Conservation (phyloP, 2,888 invertebrate species). For the Eustalomyia histrio region DNA sequence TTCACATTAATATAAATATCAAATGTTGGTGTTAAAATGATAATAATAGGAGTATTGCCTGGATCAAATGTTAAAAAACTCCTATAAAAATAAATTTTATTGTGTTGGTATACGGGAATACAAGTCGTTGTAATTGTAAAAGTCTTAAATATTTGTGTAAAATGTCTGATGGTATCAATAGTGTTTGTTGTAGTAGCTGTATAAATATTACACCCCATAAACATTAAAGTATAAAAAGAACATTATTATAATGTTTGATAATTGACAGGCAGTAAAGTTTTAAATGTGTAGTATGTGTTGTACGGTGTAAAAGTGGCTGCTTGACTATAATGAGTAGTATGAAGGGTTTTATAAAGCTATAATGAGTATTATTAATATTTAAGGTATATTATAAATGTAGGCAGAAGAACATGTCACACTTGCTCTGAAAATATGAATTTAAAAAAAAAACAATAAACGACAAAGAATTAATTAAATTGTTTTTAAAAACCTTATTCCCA, state of each 20-base stretch:
- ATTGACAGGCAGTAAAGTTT: slow-evolving; percentile 42
- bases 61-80: slow-evolving; percentile 9
- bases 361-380: too few relatives aligned
- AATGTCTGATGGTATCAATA: slow-evolving; percentile 2
- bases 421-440: too few relatives aligned
- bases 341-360: neutral
- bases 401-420: too few relatives aligned
- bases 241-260: slow-evolving; percentile 40
- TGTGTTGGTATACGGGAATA: neutral
- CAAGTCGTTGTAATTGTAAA: neutral
- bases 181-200: slow-evolving; percentile 9
- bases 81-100: slow-evolving; percentile 23
- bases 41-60: slow-evolving; percentile 4
- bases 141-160: too few relatives aligned
- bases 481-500: too few relatives aligned
- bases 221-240: neutral
- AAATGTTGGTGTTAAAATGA: slow-evolving; percentile 24
- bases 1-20: slow-evolving; percentile 16
- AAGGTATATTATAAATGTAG: too few relatives aligned
- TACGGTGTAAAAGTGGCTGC: neutral
- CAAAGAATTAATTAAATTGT: too few relatives aligned
- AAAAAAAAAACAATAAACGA: too few relatives aligned
- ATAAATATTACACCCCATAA: slow-evolving; percentile 28
- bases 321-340: neutral
- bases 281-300: slow-evolving; percentile 20